Percentiles rank a stretch among this genome's conserved stretches.
Evolutionary conservation across 1,140 invertebrate genomes (phyloP).

Genomic region (Macrosteles quadrilineatus): DNA sequence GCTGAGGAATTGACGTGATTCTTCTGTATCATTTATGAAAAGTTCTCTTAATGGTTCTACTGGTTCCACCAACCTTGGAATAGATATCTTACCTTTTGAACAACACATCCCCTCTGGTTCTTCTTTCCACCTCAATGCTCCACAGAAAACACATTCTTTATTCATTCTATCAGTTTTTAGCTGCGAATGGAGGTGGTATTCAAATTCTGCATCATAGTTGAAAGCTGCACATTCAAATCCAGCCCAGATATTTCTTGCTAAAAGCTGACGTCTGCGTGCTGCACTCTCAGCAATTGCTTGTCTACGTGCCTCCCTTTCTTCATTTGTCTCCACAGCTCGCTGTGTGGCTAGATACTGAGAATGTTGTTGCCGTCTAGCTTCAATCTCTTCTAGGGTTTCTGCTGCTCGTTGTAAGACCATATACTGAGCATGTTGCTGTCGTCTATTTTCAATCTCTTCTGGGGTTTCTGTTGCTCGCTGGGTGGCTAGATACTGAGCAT

Average conservation of each 20-base stretch:
- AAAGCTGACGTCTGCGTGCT: neutral
- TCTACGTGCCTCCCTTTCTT: neutral
- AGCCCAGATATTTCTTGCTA: neutral
- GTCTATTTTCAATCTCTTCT: no score
- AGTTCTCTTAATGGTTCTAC: conserved; percentile 44
- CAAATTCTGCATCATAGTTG: neutral
- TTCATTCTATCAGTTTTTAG: neutral
- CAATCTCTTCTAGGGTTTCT: no score
- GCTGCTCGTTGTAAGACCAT: no score
- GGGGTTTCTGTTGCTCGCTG: no score
- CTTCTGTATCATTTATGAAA: conserved; percentile 46
- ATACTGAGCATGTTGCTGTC: no score
- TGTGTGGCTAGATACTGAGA: neutral
- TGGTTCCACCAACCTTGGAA: conserved; percentile 33
- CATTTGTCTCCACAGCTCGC: neutral
- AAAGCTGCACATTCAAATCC: neutral
- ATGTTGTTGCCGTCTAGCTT: neutral
- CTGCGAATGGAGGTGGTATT: neutral
- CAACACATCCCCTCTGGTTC: conserved; percentile 38
- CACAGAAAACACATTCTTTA: conserved; percentile 12
- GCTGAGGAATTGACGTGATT: conserved; percentile 33
- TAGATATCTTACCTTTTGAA: conserved; percentile 39
- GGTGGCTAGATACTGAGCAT: no score
- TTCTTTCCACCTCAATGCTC: conserved; percentile 29
- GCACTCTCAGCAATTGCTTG: neutral